A percentile compares a stretch with the other conserved stretches of the same genome.
phyloP scores from a whole-genome alignment of 2,797 vertebrate species.

The Lepilemur septentrionalis region DNA sequence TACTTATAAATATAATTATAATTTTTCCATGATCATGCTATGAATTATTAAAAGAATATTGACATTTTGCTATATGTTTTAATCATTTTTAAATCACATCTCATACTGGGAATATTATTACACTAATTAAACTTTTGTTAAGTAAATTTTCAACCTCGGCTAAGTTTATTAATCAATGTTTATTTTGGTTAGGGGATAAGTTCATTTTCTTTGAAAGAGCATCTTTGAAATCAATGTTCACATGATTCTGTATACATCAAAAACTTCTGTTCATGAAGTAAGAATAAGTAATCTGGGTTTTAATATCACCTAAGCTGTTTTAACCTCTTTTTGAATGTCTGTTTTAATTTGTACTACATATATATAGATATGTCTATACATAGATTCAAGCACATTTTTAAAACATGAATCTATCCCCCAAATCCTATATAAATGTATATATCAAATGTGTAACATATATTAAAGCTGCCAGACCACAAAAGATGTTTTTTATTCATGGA shows the following conservation, averaged over 20 bases:
- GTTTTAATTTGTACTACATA: background rate
- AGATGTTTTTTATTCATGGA: background rate
- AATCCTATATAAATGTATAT: background rate
- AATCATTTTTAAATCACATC: slow-evolving; percentile 41
- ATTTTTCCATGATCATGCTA: background rate
- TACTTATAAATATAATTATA: background rate
- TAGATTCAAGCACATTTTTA: background rate
- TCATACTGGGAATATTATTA: slow-evolving; percentile 28
- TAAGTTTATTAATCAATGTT: slow-evolving; percentile 50
- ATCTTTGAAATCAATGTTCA: background rate
- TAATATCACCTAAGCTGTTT: background rate
- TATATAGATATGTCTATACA: background rate
- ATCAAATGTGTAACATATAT: background rate
- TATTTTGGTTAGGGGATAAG: background rate
- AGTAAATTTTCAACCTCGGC: slow-evolving; percentile 1
- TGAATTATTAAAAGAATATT: slow-evolving; percentile 60
- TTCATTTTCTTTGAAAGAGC: background rate
- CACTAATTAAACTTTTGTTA: slow-evolving; percentile 18
- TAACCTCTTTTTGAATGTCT: background rate
- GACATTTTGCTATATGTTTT: slow-evolving; percentile 11
- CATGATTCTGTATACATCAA: background rate
- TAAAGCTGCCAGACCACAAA: slow-evolving; percentile 7
- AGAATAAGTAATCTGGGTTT: background rate
- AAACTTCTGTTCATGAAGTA: background rate
- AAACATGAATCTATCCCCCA: background rate